A percentile compares a stretch with the other conserved stretches of the same genome.
phyloP scores from a whole-genome alignment of 2,797 vertebrate species.

The Sternotherus odoratus region DNA sequence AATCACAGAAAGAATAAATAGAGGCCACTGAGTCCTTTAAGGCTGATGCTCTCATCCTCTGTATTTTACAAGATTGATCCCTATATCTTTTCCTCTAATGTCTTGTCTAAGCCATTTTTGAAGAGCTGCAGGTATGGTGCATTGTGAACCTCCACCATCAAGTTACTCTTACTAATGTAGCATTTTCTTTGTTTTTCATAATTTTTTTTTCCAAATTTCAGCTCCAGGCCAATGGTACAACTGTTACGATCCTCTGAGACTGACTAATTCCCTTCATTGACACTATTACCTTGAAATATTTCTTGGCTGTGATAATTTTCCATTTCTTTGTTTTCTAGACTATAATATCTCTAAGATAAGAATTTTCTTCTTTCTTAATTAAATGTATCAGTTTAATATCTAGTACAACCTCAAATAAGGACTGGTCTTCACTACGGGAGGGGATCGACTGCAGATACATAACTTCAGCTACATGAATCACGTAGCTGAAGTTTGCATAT shows the following conservation, averaged over 20 bases:
- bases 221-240: slow-evolving; percentile 6
- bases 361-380: background rate
- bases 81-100: background rate
- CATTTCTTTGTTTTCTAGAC: background rate
- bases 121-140: background rate
- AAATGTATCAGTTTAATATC: background rate
- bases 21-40: background rate
- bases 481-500: too few species aligned
- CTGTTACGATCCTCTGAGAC: background rate
- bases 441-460: too few species aligned
- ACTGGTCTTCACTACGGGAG: too few species aligned
- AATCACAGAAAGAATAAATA: background rate
- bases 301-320: background rate
- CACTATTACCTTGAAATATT: background rate
- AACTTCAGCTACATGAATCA: too few species aligned
- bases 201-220: slow-evolving; percentile 4
- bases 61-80: background rate
- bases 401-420: background rate
- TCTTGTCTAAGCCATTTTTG: background rate
- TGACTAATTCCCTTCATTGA: slow-evolving; percentile 14
- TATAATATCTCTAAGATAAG: background rate
- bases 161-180: background rate
- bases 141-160: background rate
- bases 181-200: background rate
- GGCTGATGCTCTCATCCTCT: background rate